Percentiles rank a stretch among this genome's conserved stretches.
Conservation (phyloP, 1,140 invertebrate genomes). For the Paralvinella palmiformis region DNA sequence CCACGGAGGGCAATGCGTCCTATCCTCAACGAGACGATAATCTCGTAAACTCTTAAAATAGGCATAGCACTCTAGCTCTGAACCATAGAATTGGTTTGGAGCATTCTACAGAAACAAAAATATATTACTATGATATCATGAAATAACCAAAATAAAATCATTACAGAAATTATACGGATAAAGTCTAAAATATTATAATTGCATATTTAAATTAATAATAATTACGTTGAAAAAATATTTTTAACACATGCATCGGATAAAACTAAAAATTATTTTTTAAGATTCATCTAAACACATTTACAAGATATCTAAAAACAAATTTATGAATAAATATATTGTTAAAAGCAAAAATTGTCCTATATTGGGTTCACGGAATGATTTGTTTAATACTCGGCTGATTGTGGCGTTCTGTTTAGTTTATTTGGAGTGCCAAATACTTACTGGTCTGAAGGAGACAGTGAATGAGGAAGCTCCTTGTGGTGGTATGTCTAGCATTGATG, state of each 20-base stretch:
- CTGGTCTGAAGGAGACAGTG: slow-evolving; percentile 45
- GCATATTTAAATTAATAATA: too few species aligned
- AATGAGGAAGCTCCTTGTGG: slow-evolving; percentile 45
- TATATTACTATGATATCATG: neutral
- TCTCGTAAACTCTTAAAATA: slow-evolving; percentile 48
- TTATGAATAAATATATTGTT: too few species aligned
- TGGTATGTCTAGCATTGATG: slow-evolving; percentile 40
- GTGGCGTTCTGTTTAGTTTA: too few species aligned
- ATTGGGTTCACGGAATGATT: too few species aligned
- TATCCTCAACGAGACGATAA: slow-evolving; percentile 44
- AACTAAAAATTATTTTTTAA: too few species aligned
- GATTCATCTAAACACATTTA: too few species aligned
- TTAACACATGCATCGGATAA: too few species aligned
- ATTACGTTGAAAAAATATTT: too few species aligned
- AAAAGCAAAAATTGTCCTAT: too few species aligned
- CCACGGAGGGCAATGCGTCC: slow-evolving; percentile 44
- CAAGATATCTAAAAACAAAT: too few species aligned
- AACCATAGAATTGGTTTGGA: slow-evolving; percentile 44
- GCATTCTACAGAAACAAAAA: slow-evolving; percentile 32
- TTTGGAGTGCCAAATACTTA: slow-evolving; percentile 33
- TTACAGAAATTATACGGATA: neutral
- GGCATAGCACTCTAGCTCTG: slow-evolving; percentile 45
- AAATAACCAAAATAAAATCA: neutral
- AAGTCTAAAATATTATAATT: neutral
- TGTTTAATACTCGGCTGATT: too few species aligned